A percentile compares a stretch with the other conserved stretches of the same genome.
These are phyloP conservation scores for Pasiphila rectangulata DNA, from an alignment of 2,888 invertebrate genomes.

Conservation along the genomic window DNA sequence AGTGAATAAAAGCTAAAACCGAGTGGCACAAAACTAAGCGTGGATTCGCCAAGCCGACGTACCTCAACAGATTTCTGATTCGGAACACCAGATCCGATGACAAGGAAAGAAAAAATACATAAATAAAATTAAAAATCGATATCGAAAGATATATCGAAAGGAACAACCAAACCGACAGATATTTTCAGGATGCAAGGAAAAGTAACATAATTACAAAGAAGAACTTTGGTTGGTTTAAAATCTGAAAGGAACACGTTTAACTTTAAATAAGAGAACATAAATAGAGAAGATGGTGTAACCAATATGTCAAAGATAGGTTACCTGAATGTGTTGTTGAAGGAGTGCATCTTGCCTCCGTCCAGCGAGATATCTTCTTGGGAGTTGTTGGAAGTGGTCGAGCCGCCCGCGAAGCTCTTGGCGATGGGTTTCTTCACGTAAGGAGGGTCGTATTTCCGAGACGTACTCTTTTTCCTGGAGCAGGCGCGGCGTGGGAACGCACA, in stretches of 20 bases:
- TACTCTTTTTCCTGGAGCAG: slow-evolving; percentile 90
- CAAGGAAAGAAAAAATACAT: slow-evolving; percentile 61
- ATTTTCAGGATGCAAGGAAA: slow-evolving; percentile 20
- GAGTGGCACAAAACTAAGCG: slow-evolving; percentile 62
- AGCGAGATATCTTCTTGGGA: slow-evolving; percentile 90
- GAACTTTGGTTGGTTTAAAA: slow-evolving; percentile 18
- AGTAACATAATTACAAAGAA: slow-evolving; percentile 22
- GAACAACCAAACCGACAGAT: background rate
- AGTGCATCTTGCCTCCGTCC: slow-evolving; percentile 91
- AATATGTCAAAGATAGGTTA: slow-evolving; percentile 51
- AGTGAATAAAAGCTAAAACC: slow-evolving; percentile 61
- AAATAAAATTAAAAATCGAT: slow-evolving; percentile 17
- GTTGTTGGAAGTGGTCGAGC: slow-evolving; percentile 85
- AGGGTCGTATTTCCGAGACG: slow-evolving; percentile 93
- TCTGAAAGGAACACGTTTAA: slow-evolving; percentile 22
- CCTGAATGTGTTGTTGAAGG: slow-evolving; percentile 90
- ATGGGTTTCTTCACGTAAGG: slow-evolving; percentile 92
- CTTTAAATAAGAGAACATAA: slow-evolving; percentile 7
- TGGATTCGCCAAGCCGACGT: slow-evolving; percentile 70
- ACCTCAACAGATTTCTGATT: slow-evolving; percentile 78
- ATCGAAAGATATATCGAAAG: background rate
- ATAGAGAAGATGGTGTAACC: background rate
- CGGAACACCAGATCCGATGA: slow-evolving; percentile 72
- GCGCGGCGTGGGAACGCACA: slow-evolving; percentile 80
- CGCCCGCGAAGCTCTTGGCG: slow-evolving; percentile 85